phyloP scores from a whole-genome alignment of 2,888 invertebrate species.

The Amitus sp. region DNA sequence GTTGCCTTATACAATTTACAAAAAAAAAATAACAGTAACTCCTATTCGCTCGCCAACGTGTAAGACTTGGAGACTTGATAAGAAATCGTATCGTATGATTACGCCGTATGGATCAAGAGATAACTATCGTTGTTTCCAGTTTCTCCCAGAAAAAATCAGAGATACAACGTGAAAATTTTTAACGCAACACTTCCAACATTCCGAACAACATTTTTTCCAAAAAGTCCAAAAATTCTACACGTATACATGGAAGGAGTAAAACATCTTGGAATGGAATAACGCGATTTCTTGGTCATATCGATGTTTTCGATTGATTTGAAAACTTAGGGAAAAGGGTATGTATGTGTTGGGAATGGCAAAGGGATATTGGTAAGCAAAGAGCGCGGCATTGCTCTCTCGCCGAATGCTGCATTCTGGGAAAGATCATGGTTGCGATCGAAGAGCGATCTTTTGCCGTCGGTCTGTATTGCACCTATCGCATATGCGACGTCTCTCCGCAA shows the following conservation, averaged over 20 bases:
- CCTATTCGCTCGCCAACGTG: background rate
- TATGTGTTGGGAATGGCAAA: constrained; percentile 11
- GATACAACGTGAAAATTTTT: background rate
- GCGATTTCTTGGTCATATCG: no score
- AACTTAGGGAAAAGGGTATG: background rate
- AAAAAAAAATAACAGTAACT: no score
- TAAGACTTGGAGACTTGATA: constrained; percentile 4
- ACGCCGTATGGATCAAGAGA: background rate
- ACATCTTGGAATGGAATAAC: no score
- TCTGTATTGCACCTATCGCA: constrained; percentile 28
- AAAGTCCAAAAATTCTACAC: background rate
- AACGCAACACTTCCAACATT: no score
- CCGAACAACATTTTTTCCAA: no score
- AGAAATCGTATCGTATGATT: constrained; percentile 16
- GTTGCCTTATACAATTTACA: no score
- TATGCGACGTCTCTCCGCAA: constrained; percentile 27
- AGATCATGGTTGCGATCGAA: constrained; percentile 45
- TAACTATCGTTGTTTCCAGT: background rate
- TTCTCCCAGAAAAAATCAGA: background rate
- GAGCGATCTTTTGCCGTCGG: constrained; percentile 35
- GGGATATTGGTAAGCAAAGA: no score
- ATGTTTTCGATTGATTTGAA: no score
- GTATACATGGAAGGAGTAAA: no score
- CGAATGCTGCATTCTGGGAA: constrained; percentile 40
- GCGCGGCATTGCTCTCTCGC: constrained; percentile 5